Percentiles rank a stretch among this genome's conserved stretches.
phyloP scores from a whole-genome alignment of 1,140 invertebrate species.

The Branchinecta lynchi region DNA sequence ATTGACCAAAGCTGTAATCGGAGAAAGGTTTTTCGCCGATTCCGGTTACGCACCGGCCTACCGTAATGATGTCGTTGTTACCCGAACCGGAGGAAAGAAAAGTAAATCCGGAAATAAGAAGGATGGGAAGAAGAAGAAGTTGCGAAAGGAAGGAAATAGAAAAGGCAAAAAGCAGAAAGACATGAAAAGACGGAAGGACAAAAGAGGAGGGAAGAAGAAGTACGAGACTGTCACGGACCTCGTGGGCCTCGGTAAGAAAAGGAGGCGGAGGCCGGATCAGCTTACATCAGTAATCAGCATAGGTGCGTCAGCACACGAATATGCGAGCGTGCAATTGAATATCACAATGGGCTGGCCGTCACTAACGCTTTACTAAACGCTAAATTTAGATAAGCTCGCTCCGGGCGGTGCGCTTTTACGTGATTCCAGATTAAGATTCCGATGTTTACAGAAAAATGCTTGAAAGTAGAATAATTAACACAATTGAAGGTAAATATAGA shows the following conservation, averaged over 20 bases:
- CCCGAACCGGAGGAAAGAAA: not conserved
- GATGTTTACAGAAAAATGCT: too few relatives aligned
- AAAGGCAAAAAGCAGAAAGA: not conserved
- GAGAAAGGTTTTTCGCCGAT: not conserved
- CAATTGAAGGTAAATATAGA: too few relatives aligned
- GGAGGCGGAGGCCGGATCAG: not conserved
- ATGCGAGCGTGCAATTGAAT: too few relatives aligned
- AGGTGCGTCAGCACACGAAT: not conserved
- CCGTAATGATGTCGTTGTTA: not conserved
- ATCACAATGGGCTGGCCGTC: too few relatives aligned
- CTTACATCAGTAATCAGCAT: not conserved
- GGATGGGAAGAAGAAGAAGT: not conserved
- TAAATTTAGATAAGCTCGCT: too few relatives aligned
- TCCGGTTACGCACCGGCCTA: not conserved
- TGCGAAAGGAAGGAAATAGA: not conserved
- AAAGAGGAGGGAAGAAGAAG: conserved; percentile 7
- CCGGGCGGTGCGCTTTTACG: too few relatives aligned
- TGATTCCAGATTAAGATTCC: too few relatives aligned
- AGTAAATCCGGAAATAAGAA: not conserved
- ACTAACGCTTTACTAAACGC: too few relatives aligned
- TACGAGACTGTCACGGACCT: not conserved
- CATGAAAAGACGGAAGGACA: not conserved
- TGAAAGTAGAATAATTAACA: too few relatives aligned
- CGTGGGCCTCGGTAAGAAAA: conserved; percentile 2
- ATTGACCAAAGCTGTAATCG: not conserved